Evolutionary conservation across 2,113 vertebrate species (phyloP), one percentile per base, ranked within the genome.

Genomic region (Xenotilapia flavipinnis): DNA sequence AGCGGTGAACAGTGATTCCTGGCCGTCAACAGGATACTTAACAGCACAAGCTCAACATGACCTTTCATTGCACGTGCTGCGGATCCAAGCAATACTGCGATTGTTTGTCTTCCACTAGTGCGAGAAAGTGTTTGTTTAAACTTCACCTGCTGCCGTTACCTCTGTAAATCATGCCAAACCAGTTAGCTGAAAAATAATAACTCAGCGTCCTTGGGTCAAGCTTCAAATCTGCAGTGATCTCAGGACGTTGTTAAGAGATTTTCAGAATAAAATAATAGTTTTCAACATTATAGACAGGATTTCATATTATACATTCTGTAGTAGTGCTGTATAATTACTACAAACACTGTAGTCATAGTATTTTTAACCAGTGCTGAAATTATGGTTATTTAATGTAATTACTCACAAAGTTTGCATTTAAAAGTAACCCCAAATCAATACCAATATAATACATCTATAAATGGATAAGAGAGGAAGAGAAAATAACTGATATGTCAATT

Each of bases 401-500:
- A 47, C 21, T 26, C 0, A 17, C 9, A 26, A 17, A 4, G 0
- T 45, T 73, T 73, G 3, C 9, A 2, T 10, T 73, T 45, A 26
- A 45, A 26, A 21, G 14, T 73, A 73, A 45, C 2, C 2, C n/a
- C 12, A 45, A 73, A 73, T 17, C 8, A 45, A 73, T 17, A 23
- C 5, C 1, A 15, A 73, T 73, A 10, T 17, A 17, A 73, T 26
- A 4, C 38, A 73, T 45, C 38, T 26, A 15, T 45, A 73, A 45
- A 73, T 73, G 68, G 1, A 73, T 26, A 26, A 12, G 42, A 75
- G 4, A 75, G 9, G 15, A 7, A 47, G 21, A 47, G 8, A 75
- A 28, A 75, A 11, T 19, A 49, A 75, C 10, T 0, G 0, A 5
- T 47, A 19, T 28, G 23, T 7, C 9, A 47, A 28, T 11, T 75